Evolutionary conservation across 2,113 vertebrate genomes (phyloP).

Genomic region (Lanius collurio): DNA sequence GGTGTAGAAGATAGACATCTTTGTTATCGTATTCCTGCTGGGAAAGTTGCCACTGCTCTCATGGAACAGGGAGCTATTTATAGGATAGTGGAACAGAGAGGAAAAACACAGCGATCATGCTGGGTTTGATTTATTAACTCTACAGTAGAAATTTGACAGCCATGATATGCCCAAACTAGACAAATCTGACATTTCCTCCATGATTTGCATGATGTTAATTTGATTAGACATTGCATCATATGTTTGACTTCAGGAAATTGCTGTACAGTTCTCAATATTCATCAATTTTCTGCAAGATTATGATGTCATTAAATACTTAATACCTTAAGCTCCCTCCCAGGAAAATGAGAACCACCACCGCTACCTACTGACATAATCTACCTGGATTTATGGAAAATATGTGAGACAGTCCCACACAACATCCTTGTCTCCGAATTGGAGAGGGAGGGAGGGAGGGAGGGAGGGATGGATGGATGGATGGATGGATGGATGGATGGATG

Average conservation of each 20-base stretch:
- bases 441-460: not conserved
- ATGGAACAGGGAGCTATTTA: constrained; percentile 1
- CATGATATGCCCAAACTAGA: not conserved
- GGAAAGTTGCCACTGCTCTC: constrained; percentile 1
- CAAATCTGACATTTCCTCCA: not conserved
- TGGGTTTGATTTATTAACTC: not conserved
- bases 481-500: not conserved
- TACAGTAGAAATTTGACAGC: not conserved
- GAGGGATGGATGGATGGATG: not conserved
- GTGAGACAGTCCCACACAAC: not conserved
- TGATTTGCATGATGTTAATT: not conserved
- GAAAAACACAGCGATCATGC: not conserved
- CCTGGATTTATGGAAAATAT: not conserved
- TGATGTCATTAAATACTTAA: not conserved
- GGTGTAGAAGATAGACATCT: not conserved
- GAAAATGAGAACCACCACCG: not conserved
- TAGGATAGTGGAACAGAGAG: not conserved
- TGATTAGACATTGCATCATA: not conserved
- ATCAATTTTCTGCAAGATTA: not conserved
- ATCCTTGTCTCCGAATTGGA: not conserved
- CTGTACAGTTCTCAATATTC: not conserved
- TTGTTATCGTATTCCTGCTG: not conserved
- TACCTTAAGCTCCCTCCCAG: not conserved
- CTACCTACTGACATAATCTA: not conserved
- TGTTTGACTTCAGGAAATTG: not conserved